Conservation (phyloP, 2,797 vertebrate species). For the Triplophysa yarkandensis region DNA sequence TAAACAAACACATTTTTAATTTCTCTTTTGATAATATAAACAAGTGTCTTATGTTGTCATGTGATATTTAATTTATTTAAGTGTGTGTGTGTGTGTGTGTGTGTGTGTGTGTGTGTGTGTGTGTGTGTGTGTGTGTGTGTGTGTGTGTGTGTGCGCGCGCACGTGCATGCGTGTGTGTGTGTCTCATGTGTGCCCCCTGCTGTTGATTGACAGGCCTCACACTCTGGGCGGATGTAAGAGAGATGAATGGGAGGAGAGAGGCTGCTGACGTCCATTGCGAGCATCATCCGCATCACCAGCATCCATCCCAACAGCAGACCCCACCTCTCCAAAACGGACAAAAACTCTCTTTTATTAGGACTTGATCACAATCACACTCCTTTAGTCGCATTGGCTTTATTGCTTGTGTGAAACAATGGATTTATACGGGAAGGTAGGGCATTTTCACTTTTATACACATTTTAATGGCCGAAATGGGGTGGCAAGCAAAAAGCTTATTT, state of each 20-base stretch:
- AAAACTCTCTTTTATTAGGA: constrained; percentile 18
- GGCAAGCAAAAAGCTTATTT: constrained; percentile 6
- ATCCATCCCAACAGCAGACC: constrained; percentile 43
- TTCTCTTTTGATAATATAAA: no score
- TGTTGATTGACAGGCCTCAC: not conserved
- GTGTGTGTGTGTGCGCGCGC: no score
- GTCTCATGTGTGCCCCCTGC: constrained; percentile 14
- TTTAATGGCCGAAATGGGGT: constrained; percentile 7
- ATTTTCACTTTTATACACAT: not conserved
- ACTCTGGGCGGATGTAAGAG: constrained; percentile 20
- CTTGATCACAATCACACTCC: constrained; percentile 9
- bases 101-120: no score
- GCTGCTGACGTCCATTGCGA: constrained; percentile 43
- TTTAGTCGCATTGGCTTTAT: constrained; percentile 3
- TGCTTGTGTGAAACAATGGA: constrained; percentile 73
- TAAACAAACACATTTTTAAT: no score
- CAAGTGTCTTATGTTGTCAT: no score
- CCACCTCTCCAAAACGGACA: constrained; percentile 38
- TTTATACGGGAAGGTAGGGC: constrained; percentile 86
- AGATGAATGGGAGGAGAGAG: constrained; percentile 49
- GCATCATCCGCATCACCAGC: constrained; percentile 48
- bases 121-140: no score
- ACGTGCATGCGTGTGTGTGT: not conserved
- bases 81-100: no score
- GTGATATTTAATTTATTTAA: no score